phyloP scores from a whole-genome alignment of 2,888 invertebrate genomes.

The Campoplex capitator region DNA sequence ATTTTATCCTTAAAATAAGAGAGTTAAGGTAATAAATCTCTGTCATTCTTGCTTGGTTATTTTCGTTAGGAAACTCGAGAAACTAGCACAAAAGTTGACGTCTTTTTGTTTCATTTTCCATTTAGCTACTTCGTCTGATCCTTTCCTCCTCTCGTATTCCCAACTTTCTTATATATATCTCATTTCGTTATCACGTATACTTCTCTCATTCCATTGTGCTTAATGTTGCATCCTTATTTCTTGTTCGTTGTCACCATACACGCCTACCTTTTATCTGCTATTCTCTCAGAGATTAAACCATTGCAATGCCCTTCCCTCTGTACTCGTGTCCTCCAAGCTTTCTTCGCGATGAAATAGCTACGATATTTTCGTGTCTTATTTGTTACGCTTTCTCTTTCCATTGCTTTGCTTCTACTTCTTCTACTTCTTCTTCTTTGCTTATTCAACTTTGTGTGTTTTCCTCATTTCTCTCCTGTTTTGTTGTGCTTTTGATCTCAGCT shows the following conservation, averaged over 20 bases:
- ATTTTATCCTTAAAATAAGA: slow-evolving; percentile 10
- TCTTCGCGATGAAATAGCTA: slow-evolving; percentile 51
- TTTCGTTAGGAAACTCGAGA: slow-evolving; percentile 32
- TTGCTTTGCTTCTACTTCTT: slow-evolving; percentile 11
- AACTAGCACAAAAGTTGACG: slow-evolving; percentile 35
- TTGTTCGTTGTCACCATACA: slow-evolving; percentile 6
- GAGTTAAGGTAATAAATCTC: slow-evolving; percentile 59
- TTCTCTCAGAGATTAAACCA: slow-evolving; percentile 63
- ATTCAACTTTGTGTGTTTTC: slow-evolving; percentile 32
- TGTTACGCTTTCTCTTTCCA: slow-evolving; percentile 19
- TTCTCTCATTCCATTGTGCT: slow-evolving; percentile 32
- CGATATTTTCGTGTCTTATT: slow-evolving; percentile 48
- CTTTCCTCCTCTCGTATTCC: background rate
- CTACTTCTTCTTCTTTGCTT: slow-evolving; percentile 11
- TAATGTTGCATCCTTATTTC: slow-evolving; percentile 10
- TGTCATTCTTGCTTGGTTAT: slow-evolving; percentile 57
- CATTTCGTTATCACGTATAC: slow-evolving; percentile 21
- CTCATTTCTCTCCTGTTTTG: slow-evolving; percentile 30
- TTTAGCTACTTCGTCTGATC: background rate
- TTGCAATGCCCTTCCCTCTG: slow-evolving; percentile 37
- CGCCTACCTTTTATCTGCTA: slow-evolving; percentile 62
- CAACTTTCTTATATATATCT: slow-evolving; percentile 14
- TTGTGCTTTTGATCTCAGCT: slow-evolving; percentile 18
- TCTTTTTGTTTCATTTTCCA: slow-evolving; percentile 44
- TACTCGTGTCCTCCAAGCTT: background rate